These are phyloP conservation scores for Taenioides sp. DNA, from an alignment of 2,797 vertebrate genomes.

Conservation along the genomic window DNA sequence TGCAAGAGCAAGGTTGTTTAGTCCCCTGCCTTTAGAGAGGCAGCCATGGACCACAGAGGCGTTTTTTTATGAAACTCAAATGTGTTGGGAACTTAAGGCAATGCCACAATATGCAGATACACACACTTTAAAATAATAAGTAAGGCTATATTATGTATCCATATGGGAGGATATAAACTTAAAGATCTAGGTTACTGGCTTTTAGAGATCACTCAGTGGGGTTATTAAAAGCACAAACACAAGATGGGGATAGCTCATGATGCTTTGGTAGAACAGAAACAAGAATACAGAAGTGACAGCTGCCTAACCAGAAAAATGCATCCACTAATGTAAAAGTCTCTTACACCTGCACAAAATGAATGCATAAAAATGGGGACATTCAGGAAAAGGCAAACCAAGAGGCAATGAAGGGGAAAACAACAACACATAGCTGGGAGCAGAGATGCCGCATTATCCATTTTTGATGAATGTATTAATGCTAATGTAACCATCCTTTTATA, in stretches of 20 bases:
- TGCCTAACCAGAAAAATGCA: constrained; percentile 63
- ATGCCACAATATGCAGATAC: background rate
- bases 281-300: constrained; percentile 30
- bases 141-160: background rate
- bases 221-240: constrained; percentile 5
- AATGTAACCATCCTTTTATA: constrained; percentile 67
- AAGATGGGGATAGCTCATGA: constrained; percentile 66
- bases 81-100: constrained; percentile 24
- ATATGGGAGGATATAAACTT: background rate
- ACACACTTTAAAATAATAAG: background rate
- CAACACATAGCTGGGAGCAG: constrained; percentile 65
- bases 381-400: constrained; percentile 40
- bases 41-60: constrained; percentile 15
- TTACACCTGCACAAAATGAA: constrained; percentile 16
- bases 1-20: constrained; percentile 6
- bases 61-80: constrained; percentile 30
- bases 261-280: constrained; percentile 55
- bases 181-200: background rate
- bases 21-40: constrained; percentile 20
- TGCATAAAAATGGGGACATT: constrained; percentile 16
- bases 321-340: constrained; percentile 47
- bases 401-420: constrained; percentile 71
- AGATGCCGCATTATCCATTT: constrained; percentile 68
- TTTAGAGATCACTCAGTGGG: background rate
- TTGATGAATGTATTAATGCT: constrained; percentile 75